Base-by-base conservation (phyloP, 2,888 invertebrate species). In the Bimastos eiseni region DNA sequence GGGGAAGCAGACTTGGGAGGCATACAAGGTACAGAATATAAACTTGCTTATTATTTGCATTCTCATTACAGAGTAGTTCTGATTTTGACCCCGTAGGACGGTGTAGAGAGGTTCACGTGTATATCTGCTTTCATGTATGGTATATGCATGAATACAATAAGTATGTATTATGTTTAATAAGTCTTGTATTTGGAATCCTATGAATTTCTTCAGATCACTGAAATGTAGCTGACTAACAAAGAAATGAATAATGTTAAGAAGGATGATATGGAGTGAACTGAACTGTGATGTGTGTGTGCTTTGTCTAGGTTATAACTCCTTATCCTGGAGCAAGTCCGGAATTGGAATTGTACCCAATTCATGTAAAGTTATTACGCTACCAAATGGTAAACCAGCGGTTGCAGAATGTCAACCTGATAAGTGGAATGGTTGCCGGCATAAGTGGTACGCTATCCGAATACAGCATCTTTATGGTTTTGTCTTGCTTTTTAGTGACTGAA, bases 311-410 rank as follows among this genome's bases (percentile, higher is more conserved):
- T n/a, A 97, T 97, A 92, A 95, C 96, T 92, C 97, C 97, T 0
- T 96, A 96, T 0, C 96, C 96, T 93, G 96, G 96, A 0, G 93
- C 94, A 0, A 91, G 91, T 15, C 94, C 97, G 0, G 98, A 98
- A 93, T 94, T 98, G 89, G 98, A 98, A 94, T 95, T 98, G 70
- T 98, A 98, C 94, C 98, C 98, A 0, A 94, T 98, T 83, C 97
- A 97, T 93, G 94, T 98, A 92, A 96, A 97, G 92, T 96, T 98
- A 83, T 95, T 97, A 91, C 96, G 97, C 70, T 98, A 98, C 95
- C 95, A 95, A 92, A 91, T 93, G 36, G 70, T 70, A 6, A 70
- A 70, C 70, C 70, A 70, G 70, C 92, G 94, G 89, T 93, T 94
- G 11, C 96, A 96, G 91, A 95, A 96, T 44, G 93, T 94, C 44